These are phyloP conservation scores for Sphaerophoria taeniata DNA, from an alignment of 2,888 invertebrate species.

Conservation along the genomic window DNA sequence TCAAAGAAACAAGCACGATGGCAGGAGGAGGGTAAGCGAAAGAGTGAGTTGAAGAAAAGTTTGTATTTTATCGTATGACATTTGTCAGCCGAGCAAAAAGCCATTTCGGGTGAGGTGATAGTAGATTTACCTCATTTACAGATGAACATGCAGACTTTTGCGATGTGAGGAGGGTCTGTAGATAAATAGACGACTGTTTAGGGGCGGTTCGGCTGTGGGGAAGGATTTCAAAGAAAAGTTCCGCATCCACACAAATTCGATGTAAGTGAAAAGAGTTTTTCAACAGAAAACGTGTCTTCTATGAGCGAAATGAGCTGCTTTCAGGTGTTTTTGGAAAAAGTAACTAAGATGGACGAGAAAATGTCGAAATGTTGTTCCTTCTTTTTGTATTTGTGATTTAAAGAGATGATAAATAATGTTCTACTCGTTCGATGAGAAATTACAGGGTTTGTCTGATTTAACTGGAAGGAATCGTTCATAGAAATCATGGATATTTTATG, in stretches of 20 bases:
- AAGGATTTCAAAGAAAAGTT: slow-evolving; percentile 20
- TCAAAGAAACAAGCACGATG: slow-evolving; percentile 17
- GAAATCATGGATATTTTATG: too few species aligned
- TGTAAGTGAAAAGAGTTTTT: slow-evolving; percentile 34
- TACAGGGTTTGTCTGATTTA: slow-evolving; percentile 9
- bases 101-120: slow-evolving; percentile 33
- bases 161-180: neutral
- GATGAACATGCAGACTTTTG: neutral
- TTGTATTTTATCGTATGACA: slow-evolving; percentile 58
- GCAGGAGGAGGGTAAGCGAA: slow-evolving; percentile 7
- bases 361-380: slow-evolving; percentile 35
- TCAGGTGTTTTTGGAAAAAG: neutral
- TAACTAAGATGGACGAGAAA: slow-evolving; percentile 41
- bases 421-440: slow-evolving; percentile 3
- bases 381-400: slow-evolving; percentile 11
- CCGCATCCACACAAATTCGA: neutral
- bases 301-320: slow-evolving; percentile 33
- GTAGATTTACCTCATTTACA: neutral
- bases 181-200: neutral
- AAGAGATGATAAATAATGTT: neutral
- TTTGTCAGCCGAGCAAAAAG: slow-evolving; percentile 50
- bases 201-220: neutral
- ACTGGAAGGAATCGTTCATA: neutral
- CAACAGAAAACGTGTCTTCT: neutral
- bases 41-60: slow-evolving; percentile 14